A percentile compares a stretch with the other conserved stretches of the same genome.
These are phyloP conservation scores for Ernsta delagoae DNA, from an alignment of 2,888 invertebrate species.

Conservation along the genomic window DNA sequence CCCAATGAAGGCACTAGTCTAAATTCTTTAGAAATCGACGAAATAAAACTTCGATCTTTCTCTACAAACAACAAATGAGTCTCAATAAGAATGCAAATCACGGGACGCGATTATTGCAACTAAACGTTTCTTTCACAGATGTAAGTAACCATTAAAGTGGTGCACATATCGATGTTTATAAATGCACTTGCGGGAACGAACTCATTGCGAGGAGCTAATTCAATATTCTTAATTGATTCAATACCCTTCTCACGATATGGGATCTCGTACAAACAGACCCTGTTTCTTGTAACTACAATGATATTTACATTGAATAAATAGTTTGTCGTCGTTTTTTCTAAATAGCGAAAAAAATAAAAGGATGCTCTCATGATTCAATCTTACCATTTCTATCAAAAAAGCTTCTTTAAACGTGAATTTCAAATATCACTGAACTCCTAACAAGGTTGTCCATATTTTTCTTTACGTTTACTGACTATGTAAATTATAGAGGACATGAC, in stretches of 20 bases:
- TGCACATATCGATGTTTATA: conserved; percentile 54
- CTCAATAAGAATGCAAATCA: too few species aligned
- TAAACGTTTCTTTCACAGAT: conserved; percentile 48
- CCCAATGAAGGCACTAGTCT: too few species aligned
- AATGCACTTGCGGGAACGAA: conserved; percentile 45
- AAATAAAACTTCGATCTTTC: too few species aligned
- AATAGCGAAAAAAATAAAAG: too few species aligned
- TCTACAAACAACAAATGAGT: too few species aligned
- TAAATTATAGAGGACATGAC: conserved; percentile 66
- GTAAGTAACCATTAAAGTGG: conserved; percentile 58
- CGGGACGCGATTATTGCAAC: conserved; percentile 39
- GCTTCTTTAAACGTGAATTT: not conserved
- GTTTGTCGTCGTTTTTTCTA: not conserved
- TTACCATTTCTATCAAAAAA: not conserved
- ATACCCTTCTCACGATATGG: conserved; percentile 64
- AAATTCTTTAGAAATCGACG: too few species aligned
- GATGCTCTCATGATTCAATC: too few species aligned
- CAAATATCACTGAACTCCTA: not conserved
- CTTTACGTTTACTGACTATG: conserved; percentile 51
- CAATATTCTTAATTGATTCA: conserved; percentile 63
- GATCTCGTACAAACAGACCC: conserved; percentile 19
- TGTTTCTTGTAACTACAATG: not conserved
- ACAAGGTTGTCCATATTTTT: conserved; percentile 34
- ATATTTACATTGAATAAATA: not conserved
- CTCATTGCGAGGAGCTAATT: conserved; percentile 59